Percentiles rank a stretch among this genome's conserved stretches.
Conservation (phyloP, 2,797 vertebrate genomes). For the Clarias pachynema region DNA sequence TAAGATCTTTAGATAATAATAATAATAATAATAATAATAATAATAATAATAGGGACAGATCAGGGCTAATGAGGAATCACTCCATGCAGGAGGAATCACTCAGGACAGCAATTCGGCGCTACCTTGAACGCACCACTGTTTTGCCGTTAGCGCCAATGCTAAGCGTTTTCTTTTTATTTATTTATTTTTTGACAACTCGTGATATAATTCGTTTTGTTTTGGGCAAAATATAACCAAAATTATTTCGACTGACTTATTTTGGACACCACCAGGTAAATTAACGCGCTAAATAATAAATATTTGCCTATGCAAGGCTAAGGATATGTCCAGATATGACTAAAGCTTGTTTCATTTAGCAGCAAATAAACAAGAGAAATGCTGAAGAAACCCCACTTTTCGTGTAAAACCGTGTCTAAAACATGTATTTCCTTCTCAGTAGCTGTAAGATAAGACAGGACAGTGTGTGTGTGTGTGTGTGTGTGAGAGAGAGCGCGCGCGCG, state of each 20-base stretch:
- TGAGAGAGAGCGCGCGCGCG: too few relatives aligned
- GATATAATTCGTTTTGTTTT: neutral
- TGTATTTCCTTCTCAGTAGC: neutral
- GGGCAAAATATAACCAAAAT: neutral
- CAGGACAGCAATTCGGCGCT: neutral
- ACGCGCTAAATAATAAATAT: neutral
- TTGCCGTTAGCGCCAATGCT: neutral
- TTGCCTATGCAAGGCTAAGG: neutral
- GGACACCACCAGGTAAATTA: neutral
- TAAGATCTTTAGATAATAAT: neutral
- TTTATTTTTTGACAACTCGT: neutral
- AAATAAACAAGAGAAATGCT: neutral
- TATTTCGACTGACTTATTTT: neutral
- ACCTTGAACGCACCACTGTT: constrained; percentile 10
- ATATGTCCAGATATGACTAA: neutral
- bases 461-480: neutral
- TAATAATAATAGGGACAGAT: neutral
- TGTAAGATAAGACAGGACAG: neutral
- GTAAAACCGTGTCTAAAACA: neutral
- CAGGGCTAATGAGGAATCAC: neutral
- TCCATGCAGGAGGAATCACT: neutral
- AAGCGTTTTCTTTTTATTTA: neutral
- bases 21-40: neutral
- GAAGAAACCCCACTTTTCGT: neutral
- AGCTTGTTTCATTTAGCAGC: neutral